phyloP scores from a whole-genome alignment of 2,113 vertebrate species.

The Austrofundulus limnaeus region DNA sequence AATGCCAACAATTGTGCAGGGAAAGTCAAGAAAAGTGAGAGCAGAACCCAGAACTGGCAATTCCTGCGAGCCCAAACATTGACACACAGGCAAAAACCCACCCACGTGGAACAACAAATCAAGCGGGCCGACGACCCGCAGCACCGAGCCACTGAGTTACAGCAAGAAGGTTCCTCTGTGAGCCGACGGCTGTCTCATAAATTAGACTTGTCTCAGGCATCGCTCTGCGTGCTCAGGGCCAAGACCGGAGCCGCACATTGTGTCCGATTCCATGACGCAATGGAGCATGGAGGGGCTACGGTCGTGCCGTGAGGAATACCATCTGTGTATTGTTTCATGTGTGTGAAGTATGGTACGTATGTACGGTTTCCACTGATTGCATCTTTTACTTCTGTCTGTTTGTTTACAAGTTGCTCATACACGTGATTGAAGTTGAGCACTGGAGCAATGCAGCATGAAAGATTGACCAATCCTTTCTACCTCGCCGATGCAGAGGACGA shows the following conservation, averaged over 20 bases:
- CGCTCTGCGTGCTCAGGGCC: slow-evolving; percentile 33
- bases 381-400: not conserved
- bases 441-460: slow-evolving; percentile 33
- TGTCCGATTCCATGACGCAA: slow-evolving; percentile 66
- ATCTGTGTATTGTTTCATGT: slow-evolving; percentile 51
- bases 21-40: slow-evolving; percentile 32
- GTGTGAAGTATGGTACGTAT: slow-evolving; percentile 14
- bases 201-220: slow-evolving; percentile 43
- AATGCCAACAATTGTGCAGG: slow-evolving; percentile 36
- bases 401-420: slow-evolving; percentile 7
- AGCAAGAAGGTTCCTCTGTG: slow-evolving; percentile 5
- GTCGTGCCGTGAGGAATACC: slow-evolving; percentile 50
- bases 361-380: slow-evolving; percentile 18
- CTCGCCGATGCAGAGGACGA: not conserved
- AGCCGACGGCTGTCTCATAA: slow-evolving; percentile 36
- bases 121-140: slow-evolving; percentile 13
- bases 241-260: slow-evolving; percentile 45
- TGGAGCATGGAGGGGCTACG: slow-evolving; percentile 41
- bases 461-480: slow-evolving; percentile 10
- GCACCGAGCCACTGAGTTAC: slow-evolving; percentile 1
- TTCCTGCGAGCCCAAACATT: slow-evolving; percentile 11
- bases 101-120: slow-evolving; percentile 39
- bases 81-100: slow-evolving; percentile 41
- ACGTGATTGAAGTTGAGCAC: slow-evolving; percentile 9
- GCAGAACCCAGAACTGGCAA: slow-evolving; percentile 19